Evolutionary conservation across 2,797 vertebrate genomes (phyloP), one percentile per base, ranked within the genome.

Genomic region (Heliangelus exortis): DNA sequence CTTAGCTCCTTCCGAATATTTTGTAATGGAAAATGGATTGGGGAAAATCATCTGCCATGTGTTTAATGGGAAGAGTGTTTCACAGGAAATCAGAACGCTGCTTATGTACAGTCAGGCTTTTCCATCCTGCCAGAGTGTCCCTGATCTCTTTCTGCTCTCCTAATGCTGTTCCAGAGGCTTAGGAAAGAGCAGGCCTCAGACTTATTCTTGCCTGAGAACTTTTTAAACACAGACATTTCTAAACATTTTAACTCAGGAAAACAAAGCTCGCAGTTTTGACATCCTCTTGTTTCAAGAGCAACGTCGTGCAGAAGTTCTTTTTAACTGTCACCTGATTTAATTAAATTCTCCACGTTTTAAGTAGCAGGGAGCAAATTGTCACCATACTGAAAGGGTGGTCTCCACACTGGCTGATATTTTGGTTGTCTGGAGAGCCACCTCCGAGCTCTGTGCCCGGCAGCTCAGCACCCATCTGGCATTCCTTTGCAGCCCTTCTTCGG

Each of bases 261-360:
- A 36, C 71, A 12, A 10, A 62, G 34, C 25, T 89, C 78, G 31
- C 63, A 69, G 31, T 74, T 87, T 79, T 73, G 63, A 84, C 89
- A 83, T 88, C 66, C 34, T 65, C 72, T 67, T 67, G 2, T 91
- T 86, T 94, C 50, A 51, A 79, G 50, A 87, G 72, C 67, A 72
- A 21, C 31, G 5, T 65, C 26, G 8, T 63, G 16, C 71, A 47
- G 80, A 72, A 95, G 71, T 71, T 84, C 79, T 84, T 63, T 77
- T 43, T 58, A 87, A 73, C 82, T 94, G 78, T 54, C 62, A 45
- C 73, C 80, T 87, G 63, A 68, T 53, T 41, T 79, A 90, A 89
- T 90, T 55, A 39, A 36, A 41, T 74, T 54, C 41, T 29, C 5
- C 59, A 22, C 15, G 0, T 84, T 90, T 50, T 82, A 68, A 80